Evolutionary conservation across 2,113 vertebrate species (phyloP).

Genomic region (Glareola pratincola): DNA sequence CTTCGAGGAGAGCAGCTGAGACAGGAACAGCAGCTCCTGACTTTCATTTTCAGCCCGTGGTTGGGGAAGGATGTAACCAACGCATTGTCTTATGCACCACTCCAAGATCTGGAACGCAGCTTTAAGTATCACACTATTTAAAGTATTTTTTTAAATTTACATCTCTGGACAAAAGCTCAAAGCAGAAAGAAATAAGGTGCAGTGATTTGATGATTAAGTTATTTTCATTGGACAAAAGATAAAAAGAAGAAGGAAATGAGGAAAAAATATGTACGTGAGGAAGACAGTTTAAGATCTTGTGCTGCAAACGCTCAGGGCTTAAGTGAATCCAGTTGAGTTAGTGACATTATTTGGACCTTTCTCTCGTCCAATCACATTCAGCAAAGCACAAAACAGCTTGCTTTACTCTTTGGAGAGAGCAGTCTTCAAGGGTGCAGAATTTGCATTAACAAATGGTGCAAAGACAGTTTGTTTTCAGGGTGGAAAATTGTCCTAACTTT

Average conservation of each 20-base stretch:
- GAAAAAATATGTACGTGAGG: background rate
- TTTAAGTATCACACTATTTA: background rate
- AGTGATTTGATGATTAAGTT: background rate
- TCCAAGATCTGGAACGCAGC: background rate
- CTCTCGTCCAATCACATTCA: background rate
- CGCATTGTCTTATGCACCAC: background rate
- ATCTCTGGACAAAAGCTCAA: background rate
- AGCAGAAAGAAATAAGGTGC: background rate
- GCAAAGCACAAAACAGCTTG: background rate
- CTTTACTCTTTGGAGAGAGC: background rate
- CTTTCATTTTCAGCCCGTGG: background rate
- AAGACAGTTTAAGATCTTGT: background rate
- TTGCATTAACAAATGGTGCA: background rate
- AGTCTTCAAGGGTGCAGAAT: background rate
- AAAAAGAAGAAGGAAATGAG: background rate
- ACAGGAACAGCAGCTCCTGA: conserved; percentile 32
- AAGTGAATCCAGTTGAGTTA: background rate
- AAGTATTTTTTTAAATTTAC: background rate
- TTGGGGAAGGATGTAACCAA: background rate
- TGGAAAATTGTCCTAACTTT: background rate
- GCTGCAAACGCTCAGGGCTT: background rate
- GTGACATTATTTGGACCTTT: background rate
- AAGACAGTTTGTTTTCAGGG: background rate
- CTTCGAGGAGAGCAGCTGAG: background rate
- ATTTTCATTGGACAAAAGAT: background rate